phyloP scores from a whole-genome alignment of 2,797 vertebrate genomes.

The Lycodopsis pacificus region DNA sequence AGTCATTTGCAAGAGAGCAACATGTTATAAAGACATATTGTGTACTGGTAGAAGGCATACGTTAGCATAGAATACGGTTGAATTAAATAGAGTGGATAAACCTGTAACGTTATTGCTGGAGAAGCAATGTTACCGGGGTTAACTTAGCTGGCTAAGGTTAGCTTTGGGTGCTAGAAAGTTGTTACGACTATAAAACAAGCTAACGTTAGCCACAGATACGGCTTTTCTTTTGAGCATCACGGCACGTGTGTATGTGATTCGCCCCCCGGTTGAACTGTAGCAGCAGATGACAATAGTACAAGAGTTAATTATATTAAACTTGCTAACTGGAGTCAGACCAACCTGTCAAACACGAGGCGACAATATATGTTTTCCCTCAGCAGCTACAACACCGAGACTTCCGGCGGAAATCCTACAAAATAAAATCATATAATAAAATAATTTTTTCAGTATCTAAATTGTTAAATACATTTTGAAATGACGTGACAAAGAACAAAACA shows the following conservation, averaged over 20 bases:
- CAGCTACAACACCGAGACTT: neutral
- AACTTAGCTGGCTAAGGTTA: constrained; percentile 48
- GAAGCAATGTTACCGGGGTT: neutral
- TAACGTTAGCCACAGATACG: neutral
- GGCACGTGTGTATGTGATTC: neutral
- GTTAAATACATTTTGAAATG: neutral
- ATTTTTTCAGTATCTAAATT: neutral
- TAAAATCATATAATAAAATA: too few relatives aligned
- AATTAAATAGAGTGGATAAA: neutral
- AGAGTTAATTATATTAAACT: neutral
- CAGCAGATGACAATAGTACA: neutral
- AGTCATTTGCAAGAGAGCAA: neutral
- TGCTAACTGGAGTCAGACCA: constrained; percentile 29
- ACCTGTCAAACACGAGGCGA: constrained; percentile 67
- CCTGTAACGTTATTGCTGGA: neutral
- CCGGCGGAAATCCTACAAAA: constrained; percentile 39
- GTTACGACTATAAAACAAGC: neutral
- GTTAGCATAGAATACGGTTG: neutral
- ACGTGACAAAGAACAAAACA: neutral
- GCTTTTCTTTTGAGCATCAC: neutral
- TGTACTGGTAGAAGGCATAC: accelerated
- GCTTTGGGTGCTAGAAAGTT: constrained; percentile 56
- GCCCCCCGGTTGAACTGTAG: neutral
- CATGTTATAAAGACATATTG: neutral
- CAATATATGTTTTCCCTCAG: constrained; percentile 7